phyloP scores from a whole-genome alignment of 2,888 invertebrate species.

The Actias luna region DNA sequence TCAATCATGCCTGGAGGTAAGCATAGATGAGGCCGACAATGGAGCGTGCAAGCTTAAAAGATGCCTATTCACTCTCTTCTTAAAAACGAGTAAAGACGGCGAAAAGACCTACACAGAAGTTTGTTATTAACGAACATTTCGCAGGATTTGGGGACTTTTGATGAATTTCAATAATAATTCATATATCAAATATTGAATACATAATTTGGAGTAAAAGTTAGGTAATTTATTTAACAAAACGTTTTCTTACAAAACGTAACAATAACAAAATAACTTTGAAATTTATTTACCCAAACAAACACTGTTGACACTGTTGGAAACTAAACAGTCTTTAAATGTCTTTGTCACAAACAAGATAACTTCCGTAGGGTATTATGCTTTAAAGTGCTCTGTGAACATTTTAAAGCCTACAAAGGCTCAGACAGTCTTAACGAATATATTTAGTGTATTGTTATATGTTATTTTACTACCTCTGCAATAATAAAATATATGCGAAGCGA shows the following conservation, averaged over 20 bases:
- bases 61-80: too few relatives aligned
- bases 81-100: too few relatives aligned
- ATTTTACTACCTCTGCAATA: background rate
- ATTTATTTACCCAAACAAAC: background rate
- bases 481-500: too few relatives aligned
- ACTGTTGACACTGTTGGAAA: slow-evolving; percentile 1
- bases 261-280: background rate
- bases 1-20: too few relatives aligned
- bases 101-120: background rate
- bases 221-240: background rate
- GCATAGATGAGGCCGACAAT: too few relatives aligned
- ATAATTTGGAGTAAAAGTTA: background rate
- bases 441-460: background rate
- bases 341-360: slow-evolving; percentile 5
- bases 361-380: background rate
- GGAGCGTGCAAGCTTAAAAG: too few relatives aligned
- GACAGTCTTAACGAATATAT: slow-evolving; percentile 1
- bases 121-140: background rate
- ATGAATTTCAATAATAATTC: background rate
- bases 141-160: background rate
- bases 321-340: background rate
- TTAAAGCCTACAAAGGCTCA: background rate
- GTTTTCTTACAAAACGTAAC: background rate
- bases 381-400: background rate
- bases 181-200: background rate